Evolutionary conservation across 2,888 invertebrate genomes (phyloP).

Genomic region (Heteropelma amictum): DNA sequence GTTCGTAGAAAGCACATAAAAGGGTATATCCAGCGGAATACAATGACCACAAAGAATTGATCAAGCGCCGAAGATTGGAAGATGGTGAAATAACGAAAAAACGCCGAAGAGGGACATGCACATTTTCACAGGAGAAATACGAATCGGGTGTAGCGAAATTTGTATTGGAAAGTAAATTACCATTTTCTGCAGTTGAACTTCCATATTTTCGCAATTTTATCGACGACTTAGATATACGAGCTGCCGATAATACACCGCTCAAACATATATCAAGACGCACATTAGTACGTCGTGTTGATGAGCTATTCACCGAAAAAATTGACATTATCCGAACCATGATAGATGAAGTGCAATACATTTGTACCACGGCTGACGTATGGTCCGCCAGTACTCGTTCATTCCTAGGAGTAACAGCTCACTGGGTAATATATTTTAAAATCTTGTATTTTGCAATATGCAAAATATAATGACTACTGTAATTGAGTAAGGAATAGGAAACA

Average conservation of each 20-base stretch:
- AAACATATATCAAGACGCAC: constrained; percentile 3
- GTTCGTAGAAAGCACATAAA: constrained; percentile 1
- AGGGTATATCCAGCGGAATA: constrained; percentile 8
- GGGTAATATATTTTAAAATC: too few relatives aligned
- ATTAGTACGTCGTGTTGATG: background rate
- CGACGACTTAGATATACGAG: background rate
- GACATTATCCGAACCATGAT: background rate
- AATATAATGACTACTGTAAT: too few relatives aligned
- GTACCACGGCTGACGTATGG: constrained; percentile 51
- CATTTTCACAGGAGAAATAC: background rate
- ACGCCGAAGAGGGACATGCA: constrained; percentile 1
- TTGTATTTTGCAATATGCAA: too few relatives aligned
- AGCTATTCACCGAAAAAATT: background rate
- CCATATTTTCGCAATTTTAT: background rate
- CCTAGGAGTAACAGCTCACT: constrained; percentile 46
- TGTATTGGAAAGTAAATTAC: background rate
- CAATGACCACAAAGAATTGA: background rate
- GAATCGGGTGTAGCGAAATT: background rate
- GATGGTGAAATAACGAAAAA: background rate
- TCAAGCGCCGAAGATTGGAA: too few relatives aligned
- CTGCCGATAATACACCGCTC: too few relatives aligned
- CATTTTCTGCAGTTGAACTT: background rate
- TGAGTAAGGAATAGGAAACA: too few relatives aligned
- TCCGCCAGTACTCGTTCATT: constrained; percentile 35
- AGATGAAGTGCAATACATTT: constrained; percentile 26